Evolutionary conservation across 2,888 invertebrate species (phyloP).

Genomic region (Drosophila buzzatii): DNA sequence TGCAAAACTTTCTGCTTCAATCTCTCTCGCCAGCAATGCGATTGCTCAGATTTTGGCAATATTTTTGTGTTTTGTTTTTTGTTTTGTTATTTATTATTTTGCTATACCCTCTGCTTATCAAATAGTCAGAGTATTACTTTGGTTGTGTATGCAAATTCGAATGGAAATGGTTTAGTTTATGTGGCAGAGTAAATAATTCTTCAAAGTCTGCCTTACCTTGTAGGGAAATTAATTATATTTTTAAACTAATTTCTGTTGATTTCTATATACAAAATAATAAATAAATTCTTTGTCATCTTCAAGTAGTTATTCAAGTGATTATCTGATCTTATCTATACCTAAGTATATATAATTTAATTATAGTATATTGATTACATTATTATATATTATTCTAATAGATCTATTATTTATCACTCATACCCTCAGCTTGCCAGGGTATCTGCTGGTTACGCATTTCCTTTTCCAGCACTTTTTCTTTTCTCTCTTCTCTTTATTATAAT

Average conservation of each 20-base stretch:
- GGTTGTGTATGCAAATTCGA: not conserved
- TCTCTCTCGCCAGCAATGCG: conserved; percentile 31
- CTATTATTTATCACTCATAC: not conserved
- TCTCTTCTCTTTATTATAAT: not conserved
- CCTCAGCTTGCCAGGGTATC: conserved; percentile 4
- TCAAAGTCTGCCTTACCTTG: not conserved
- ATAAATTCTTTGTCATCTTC: not conserved
- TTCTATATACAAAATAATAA: not conserved
- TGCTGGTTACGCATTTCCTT: not conserved
- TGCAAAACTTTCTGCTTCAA: conserved; percentile 43
- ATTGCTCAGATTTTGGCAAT: conserved; percentile 3
- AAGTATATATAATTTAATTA: too few species aligned
- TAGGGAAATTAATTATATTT: not conserved
- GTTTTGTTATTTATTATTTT: not conserved
- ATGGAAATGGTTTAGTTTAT: too few species aligned
- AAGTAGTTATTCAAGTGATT: not conserved
- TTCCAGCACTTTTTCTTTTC: not conserved
- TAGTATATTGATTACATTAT: not conserved
- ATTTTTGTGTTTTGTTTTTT: not conserved
- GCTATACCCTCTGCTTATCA: not conserved
- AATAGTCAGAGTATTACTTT: not conserved
- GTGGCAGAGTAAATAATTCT: not conserved
- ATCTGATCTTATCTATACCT: too few species aligned
- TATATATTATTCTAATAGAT: not conserved
- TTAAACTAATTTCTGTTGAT: not conserved